phyloP scores from a whole-genome alignment of 2,797 vertebrate genomes.

The Huso huso region DNA sequence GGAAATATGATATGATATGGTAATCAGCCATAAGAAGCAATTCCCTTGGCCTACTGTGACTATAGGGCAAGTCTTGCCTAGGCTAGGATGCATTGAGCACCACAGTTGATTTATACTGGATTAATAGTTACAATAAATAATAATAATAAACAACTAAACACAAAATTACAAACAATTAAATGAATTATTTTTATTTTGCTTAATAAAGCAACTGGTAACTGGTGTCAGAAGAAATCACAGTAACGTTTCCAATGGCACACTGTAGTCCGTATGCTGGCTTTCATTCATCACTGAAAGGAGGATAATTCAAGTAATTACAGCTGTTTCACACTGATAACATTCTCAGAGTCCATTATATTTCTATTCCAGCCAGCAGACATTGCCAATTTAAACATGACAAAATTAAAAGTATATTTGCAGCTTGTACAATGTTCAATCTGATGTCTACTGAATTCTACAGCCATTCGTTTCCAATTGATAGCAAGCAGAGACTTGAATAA shows the following conservation, averaged over 20 bases:
- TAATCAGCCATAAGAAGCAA: too few relatives aligned
- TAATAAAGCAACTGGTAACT: neutral
- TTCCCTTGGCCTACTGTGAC: too few relatives aligned
- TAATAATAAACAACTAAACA: neutral
- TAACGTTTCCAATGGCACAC: too few relatives aligned
- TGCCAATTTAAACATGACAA: neutral
- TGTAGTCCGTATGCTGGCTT: too few relatives aligned
- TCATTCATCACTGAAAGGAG: neutral
- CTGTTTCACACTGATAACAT: conserved; percentile 5
- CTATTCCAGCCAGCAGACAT: conserved; percentile 22
- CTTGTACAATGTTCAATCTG: neutral
- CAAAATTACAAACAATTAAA: neutral
- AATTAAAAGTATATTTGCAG: neutral
- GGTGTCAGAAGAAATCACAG: neutral
- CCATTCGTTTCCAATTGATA: neutral
- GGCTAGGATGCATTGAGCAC: too few relatives aligned
- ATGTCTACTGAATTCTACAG: neutral
- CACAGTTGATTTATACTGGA: too few relatives aligned
- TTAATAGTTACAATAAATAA: too few relatives aligned
- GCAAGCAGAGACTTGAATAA: too few relatives aligned
- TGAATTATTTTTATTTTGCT: neutral
- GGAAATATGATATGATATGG: too few relatives aligned
- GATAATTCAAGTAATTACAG: conserved; percentile 4
- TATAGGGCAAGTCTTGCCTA: too few relatives aligned
- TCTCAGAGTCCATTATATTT: conserved; percentile 7